Evolutionary conservation across 2,888 invertebrate species (phyloP).

Genomic region (Drosophila peninsularis): DNA sequence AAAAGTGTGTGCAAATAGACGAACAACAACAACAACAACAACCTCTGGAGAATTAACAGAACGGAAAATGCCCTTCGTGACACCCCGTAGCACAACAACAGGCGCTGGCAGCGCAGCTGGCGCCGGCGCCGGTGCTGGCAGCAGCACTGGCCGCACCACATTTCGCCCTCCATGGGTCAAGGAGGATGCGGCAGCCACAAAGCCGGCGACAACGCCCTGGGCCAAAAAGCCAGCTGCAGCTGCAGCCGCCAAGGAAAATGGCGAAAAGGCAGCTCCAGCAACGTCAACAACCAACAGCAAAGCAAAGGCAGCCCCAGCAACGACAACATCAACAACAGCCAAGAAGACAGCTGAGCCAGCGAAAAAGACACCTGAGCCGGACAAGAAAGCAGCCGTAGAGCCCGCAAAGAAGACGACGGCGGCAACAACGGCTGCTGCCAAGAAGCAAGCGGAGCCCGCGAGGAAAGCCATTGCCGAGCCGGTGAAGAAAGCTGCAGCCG

Average conservation of each 20-base stretch:
- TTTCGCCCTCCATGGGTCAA: constrained; percentile 90
- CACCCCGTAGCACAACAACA: constrained; percentile 72
- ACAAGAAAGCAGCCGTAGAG: constrained; percentile 51
- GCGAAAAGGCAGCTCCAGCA: constrained; percentile 40
- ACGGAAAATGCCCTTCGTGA: constrained; percentile 83
- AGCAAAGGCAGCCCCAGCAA: constrained; percentile 40
- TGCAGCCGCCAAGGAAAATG: constrained; percentile 46
- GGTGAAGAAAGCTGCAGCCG: constrained; percentile 58
- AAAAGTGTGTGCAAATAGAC: constrained; percentile 77
- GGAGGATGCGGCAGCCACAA: constrained; percentile 82
- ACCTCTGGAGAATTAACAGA: constrained; percentile 65
- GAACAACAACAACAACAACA: constrained; percentile 54
- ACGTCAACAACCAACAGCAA: constrained; percentile 30
- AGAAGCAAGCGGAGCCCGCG: constrained; percentile 46
- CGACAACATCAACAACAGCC: constrained; percentile 73
- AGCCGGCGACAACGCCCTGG: constrained; percentile 63
- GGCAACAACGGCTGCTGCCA: constrained; percentile 38
- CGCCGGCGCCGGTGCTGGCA: constrained; percentile 47
- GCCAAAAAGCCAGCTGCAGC: constrained; percentile 58
- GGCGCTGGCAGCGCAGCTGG: constrained; percentile 67
- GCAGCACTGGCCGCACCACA: constrained; percentile 86
- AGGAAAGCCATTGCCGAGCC: constrained; percentile 53
- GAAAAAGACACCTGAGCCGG: constrained; percentile 54
- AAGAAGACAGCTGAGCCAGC: constrained; percentile 67
- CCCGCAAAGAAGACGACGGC: constrained; percentile 48